These are phyloP conservation scores for Lepidothrix coronata DNA, from an alignment of 2,113 vertebrate species.

Conservation along the genomic window DNA sequence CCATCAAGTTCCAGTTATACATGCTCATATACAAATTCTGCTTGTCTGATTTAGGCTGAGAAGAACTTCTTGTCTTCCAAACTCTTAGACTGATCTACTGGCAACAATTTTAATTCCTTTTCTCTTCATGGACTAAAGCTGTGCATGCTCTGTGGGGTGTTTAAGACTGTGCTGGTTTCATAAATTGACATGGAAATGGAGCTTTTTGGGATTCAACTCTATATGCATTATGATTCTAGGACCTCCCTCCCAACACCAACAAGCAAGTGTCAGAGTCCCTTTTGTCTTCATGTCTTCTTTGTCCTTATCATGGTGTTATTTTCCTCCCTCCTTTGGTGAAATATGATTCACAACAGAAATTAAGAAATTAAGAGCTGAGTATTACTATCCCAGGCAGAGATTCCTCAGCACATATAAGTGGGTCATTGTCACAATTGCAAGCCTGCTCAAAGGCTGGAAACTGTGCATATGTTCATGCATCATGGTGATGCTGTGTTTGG, in stretches of 20 bases:
- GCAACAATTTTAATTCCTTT: neutral
- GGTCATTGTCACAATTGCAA: neutral
- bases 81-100: neutral
- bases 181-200: neutral
- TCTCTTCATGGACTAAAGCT: neutral
- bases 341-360: neutral
- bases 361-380: neutral
- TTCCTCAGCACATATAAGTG: neutral
- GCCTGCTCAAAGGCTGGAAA: fast-evolving
- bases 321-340: neutral
- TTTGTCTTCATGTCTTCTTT: neutral
- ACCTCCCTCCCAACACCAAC: neutral
- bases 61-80: neutral
- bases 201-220: neutral
- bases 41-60: neutral
- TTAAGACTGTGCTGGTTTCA: neutral
- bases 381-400: neutral
- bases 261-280: neutral
- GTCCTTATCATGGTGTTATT: neutral
- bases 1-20: neutral
- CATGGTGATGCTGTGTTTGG: neutral
- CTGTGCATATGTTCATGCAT: fast-evolving
- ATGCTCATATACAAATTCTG: neutral
- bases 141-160: fast-evolving
- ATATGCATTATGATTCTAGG: neutral